A percentile compares a stretch with the other conserved stretches of the same genome.
These are phyloP conservation scores for Chymomyza fuscimana DNA, from an alignment of 2,888 invertebrate species.

Conservation along the genomic window DNA sequence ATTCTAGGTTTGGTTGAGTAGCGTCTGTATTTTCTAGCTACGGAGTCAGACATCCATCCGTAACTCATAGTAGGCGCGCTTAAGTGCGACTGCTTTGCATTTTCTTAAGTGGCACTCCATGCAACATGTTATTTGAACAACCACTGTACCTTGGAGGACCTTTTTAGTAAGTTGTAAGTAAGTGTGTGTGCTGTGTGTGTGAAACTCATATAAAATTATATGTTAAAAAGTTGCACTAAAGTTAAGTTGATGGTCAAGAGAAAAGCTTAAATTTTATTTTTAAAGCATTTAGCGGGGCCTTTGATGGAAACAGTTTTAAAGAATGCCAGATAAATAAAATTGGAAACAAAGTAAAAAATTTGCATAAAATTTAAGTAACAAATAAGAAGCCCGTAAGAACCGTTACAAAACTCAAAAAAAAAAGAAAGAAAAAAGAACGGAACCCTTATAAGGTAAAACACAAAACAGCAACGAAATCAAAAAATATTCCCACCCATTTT, in stretches of 20 bases:
- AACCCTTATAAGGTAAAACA: constrained; percentile 31
- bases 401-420: background rate
- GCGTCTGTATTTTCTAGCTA: too few relatives aligned
- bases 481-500: constrained; percentile 79
- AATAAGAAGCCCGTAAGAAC: background rate
- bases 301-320: background rate
- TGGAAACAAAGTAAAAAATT: constrained; percentile 25
- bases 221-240: constrained; percentile 50
- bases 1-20: too few relatives aligned
- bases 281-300: background rate
- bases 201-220: constrained; percentile 9
- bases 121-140: constrained; percentile 45
- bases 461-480: constrained; percentile 48
- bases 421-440: constrained; percentile 16
- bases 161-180: constrained; percentile 5
- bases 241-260: constrained; percentile 25
- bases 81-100: constrained; percentile 18
- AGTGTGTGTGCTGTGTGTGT: constrained; percentile 28
- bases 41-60: too few relatives aligned
- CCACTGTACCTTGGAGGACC: constrained; percentile 12
- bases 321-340: background rate
- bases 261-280: background rate
- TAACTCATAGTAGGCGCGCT: background rate
- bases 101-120: constrained; percentile 52
- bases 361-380: constrained; percentile 38